Evolutionary conservation across 2,888 invertebrate genomes (phyloP), one percentile per base, ranked within the genome.

Genomic region (Cepaea hortensis): DNA sequence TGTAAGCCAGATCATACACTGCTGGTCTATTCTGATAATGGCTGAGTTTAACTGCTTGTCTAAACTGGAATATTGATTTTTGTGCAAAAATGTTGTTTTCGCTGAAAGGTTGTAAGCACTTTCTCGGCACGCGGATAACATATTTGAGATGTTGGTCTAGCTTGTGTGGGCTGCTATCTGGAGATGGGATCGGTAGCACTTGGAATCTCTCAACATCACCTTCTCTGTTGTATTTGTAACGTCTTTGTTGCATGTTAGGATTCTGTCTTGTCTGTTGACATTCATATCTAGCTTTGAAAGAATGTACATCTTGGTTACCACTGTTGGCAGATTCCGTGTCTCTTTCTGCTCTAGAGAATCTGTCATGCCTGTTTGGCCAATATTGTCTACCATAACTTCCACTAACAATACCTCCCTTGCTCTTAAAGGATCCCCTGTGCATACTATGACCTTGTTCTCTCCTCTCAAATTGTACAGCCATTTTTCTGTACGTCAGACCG

Each of bases 391-490:
- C 55, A 55, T 11, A 55, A 3, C 55, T 6, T 11, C 55, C 55
- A 55, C 11, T 55, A 55, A 11, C 11, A 1, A 3, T 11, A 55
- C 55, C 55, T 55, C 2, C 11, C 11, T 0, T 55, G 35, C 1
- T 35, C 35, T 35, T 35, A 35, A 35, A 35, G 55, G 11, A 55
- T 9, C 11, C 11, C 2, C 11, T 6, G 55, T 55, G 55, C 55
- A 55, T 55, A 9, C 11, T 55, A 9, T 11, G 55, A 55, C 55
- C 11, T 55, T 55, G 55, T 55, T 55, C 11, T 55, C 11, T 55
- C 55, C 55, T 77, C 77, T 77, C 55, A 55, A 55, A 77, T 9
- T 55, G 50, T 11, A 77, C 48, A 20, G 77, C 77, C 77, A 77
- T 77, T 61, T 61, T 61, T 77, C 77, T 55, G 23, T 77, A 77